A percentile compares a stretch with the other conserved stretches of the same genome.
Evolutionary conservation across 2,797 vertebrate genomes (phyloP).

Genomic region (Pteropus rufus): DNA sequence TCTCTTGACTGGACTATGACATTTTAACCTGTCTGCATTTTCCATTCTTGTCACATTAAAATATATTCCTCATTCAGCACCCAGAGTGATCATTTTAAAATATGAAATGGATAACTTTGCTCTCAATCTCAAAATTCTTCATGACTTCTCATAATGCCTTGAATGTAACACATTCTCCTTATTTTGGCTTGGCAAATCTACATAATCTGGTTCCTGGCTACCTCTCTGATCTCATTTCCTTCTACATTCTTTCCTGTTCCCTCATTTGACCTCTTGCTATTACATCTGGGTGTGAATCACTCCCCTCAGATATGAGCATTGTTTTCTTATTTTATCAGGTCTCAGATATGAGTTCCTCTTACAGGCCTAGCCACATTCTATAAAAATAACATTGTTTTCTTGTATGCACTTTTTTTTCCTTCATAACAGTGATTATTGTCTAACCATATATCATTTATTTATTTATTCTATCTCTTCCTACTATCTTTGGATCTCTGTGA

Average conservation of each 20-base stretch:
- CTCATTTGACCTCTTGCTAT: not conserved
- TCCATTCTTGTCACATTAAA: not conserved
- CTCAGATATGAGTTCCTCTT: not conserved
- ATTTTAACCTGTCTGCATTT: not conserved
- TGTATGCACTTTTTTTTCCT: not conserved
- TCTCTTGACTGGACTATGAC: not conserved
- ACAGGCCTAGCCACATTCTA: not conserved
- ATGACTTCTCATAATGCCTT: not conserved
- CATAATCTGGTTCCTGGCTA: not conserved
- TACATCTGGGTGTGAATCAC: not conserved
- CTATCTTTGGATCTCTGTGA: not conserved
- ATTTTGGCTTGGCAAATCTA: not conserved
- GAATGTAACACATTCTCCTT: not conserved
- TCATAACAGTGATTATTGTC: not conserved
- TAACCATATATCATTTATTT: not conserved
- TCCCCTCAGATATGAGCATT: fast-evolving
- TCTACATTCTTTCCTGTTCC: not conserved
- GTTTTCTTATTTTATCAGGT: not conserved
- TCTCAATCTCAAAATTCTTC: not conserved
- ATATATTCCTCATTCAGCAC: not conserved
- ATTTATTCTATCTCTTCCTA: not conserved
- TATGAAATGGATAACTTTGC: not conserved
- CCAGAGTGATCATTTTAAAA: not conserved
- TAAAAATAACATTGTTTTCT: not conserved
- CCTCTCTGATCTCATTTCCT: not conserved